These are phyloP conservation scores for Platycheirus rosarum DNA, from an alignment of 2,888 invertebrate species.

Conservation along the genomic window DNA sequence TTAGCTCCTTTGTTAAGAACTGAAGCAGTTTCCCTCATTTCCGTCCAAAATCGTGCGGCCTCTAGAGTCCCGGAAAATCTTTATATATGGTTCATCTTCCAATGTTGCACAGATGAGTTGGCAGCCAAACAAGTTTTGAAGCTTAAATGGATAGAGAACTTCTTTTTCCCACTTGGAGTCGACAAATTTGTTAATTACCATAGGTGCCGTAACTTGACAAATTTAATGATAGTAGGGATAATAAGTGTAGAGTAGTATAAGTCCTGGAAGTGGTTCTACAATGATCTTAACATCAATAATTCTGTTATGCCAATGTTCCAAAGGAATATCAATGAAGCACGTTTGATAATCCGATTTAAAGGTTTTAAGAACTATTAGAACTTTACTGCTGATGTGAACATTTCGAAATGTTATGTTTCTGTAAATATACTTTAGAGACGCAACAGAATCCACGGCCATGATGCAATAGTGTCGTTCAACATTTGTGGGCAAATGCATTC, in stretches of 20 bases:
- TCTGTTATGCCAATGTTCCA: conserved; percentile 59
- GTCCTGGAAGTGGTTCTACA: conserved; percentile 67
- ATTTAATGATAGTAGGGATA: conserved; percentile 76
- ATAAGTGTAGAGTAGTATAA: conserved; percentile 76
- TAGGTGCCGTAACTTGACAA: not conserved
- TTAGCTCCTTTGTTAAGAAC: not conserved
- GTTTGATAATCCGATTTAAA: not conserved
- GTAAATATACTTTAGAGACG: conserved; percentile 74
- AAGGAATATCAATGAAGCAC: conserved; percentile 14
- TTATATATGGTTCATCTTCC: not conserved
- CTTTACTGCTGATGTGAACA: not conserved
- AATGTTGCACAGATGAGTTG: not conserved
- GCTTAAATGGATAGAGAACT: not conserved
- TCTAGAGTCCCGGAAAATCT: not conserved
- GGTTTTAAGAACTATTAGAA: not conserved
- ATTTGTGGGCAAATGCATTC: conserved; percentile 63
- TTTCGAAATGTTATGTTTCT: conserved; percentile 54
- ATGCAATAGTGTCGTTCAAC: conserved; percentile 74
- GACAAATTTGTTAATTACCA: not conserved
- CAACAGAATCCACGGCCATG: conserved; percentile 74
- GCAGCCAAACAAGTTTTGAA: not conserved
- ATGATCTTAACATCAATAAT: conserved; percentile 74
- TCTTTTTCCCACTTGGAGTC: not conserved
- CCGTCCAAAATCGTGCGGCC: not conserved
- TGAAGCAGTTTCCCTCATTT: not conserved